Evolutionary conservation across 2,888 invertebrate species (phyloP), one percentile per base, ranked within the genome.

Genomic region (Dicyrtomina minuta): DNA sequence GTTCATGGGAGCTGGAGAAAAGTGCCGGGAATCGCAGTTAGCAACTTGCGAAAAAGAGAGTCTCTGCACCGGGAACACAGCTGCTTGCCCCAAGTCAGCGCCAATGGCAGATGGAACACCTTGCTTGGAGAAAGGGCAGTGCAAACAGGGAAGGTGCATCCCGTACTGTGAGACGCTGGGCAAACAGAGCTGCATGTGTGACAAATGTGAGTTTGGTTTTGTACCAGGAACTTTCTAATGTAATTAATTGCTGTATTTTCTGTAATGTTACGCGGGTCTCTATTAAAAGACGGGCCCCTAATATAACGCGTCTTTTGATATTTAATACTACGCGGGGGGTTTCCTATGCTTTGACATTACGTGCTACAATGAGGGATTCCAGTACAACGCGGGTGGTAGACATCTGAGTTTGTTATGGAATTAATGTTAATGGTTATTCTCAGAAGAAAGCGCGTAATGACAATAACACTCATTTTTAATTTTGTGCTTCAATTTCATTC

Each of bases 171-270:
- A 97, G 84, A 93, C 93, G 22, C 92, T 93, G 81, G 91, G 90
- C 61, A 85, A 92, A 81, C 92, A 92, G 81, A 94, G 95, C 81
- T 97, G 97, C 85, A 95, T 96, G 91, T 97, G 97, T 82, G 95
- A 96, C 81, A 90, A 91, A 78, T 90, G 92, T 92, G 83, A 81
- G 87, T n/a, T n/a, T n/a, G n/a, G n/a, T n/a, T n/a, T n/a, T 26
- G n/a, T n/a, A n/a, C n/a, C n/a, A n/a, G n/a, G n/a, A n/a, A n/a
- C n/a, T n/a, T n/a, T n/a, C n/a, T n/a, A n/a, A n/a, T n/a, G n/a
- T n/a, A n/a, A n/a, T n/a, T n/a, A n/a, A n/a, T n/a, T n/a, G n/a
- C n/a, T n/a, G n/a, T n/a, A n/a, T n/a, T n/a, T n/a, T n/a, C n/a
- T n/a, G n/a, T n/a, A n/a, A n/a, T n/a, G n/a, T n/a, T n/a, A n/a